Base-by-base conservation (phyloP, 2,797 vertebrate genomes). In the Miichthys miiuy region DNA sequence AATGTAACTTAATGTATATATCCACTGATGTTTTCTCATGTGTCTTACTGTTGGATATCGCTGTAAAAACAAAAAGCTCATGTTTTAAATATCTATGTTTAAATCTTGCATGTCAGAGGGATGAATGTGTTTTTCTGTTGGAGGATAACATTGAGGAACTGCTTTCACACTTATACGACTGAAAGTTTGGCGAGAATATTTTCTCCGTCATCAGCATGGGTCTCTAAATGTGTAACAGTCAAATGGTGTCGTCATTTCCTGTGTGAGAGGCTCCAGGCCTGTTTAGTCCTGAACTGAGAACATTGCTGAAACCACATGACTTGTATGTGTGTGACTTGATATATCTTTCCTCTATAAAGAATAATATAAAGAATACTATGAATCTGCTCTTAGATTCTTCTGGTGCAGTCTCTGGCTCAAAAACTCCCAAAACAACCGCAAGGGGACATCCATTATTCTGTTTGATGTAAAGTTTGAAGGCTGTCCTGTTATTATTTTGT, bases 1-100 rank as follows among this genome's bases (percentile, higher is more conserved):
- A 82, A 89, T 95, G 94, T 95, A 95, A 94, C 85, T 95, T 94
- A 92, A 87, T 95, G 94, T 95, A 95, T 67, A 93, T 87, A 90
- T 75, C 77, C 65, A 62, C 85, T 67, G 79, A 87, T 89, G 88
- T 92, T 91, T 92, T 94, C 91, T 92, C 91, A 90, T 90, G 84
- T 82, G 87, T 94, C 88, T 90, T 80, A 85, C 71, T 83, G 81
- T 92, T 89, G 80, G 77, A 88, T 84, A 86, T 90, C 23, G 79
- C 88, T 91, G 90, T 92, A 91, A 87, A 88, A 88, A 84, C 57
- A 51, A 72, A 46, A 82, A 79, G 84, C 75, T 87, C 71, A 78
- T 83, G 85, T 91, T 93, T 84, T 83, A 86, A 90, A 87, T 88
- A 87, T 89, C 72, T 87, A 42, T 90, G 90, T 91, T 88, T 90